Evolutionary conservation across 2,113 vertebrate genomes (phyloP), one percentile per base, ranked within the genome.

Genomic region (Podarcis muralis): DNA sequence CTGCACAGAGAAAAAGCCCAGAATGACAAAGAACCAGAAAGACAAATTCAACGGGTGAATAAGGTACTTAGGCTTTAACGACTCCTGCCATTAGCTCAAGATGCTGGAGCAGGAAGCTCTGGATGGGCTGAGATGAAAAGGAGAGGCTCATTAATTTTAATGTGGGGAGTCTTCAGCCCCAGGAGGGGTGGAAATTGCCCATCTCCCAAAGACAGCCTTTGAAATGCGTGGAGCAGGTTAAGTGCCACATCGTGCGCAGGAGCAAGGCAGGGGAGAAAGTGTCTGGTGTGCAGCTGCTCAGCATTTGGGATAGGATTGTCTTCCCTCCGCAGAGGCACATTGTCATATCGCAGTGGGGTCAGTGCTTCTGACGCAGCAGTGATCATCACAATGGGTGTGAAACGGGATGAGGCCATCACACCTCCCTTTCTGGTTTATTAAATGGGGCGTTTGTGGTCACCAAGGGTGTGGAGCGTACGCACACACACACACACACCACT

Each of bases 1-100:
- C 5, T 48, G 37, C 7, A 18, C 37, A 59, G 23, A 7, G 2
- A 20, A 18, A 18, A 43, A n/a, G 30, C 65, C 40, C 25, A 71
- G 25, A 68, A 15, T 75, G 48, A 57, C 43, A 53, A 74, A 48
- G 48, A 85, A 59, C n/a, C 7, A 59, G 48, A 53, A 53, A 53
- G 48, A 11, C 48, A 53, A 53, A 66, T 77, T 88, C 81, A 68
- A 20, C 81, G 37, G 72, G 83, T 69, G 87, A 83, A 88, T 83
- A 69, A 53, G 72, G 74, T 83, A 53, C 87, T 88, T 88, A 76
- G n/a, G 57, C 37, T n/a, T 30, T 83, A 65, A 88, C 18, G 27
- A 76, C 30, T n/a, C 25, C 32, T 22, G 81, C 40, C 32, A 37
- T 53, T 76, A 48, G 62, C 37, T 30, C 40, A 78, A 84, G n/a